A percentile compares a stretch with the other conserved stretches of the same genome.
Evolutionary conservation across 1,140 invertebrate species (phyloP).

Genomic region (Sitobion miscanthi): DNA sequence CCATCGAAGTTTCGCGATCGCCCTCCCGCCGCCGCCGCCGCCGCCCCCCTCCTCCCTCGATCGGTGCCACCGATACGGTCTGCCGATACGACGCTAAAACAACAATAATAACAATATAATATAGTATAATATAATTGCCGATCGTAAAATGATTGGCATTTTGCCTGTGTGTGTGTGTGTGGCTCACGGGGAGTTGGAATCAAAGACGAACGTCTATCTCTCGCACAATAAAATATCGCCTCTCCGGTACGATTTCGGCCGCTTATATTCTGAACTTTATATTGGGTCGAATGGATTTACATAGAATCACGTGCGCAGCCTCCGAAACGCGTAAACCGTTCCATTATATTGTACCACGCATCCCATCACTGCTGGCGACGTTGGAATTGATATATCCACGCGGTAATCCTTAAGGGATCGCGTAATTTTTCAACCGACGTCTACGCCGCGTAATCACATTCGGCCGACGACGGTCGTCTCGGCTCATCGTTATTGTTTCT

Average conservation of each 20-base stretch:
- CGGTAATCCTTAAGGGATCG: slow-evolving; percentile 5
- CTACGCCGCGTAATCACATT: neutral
- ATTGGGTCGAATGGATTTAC: neutral
- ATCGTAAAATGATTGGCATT: no score
- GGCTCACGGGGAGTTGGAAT: no score
- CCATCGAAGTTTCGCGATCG: neutral
- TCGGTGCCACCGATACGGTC: no score
- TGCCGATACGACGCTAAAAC: no score
- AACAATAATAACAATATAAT: no score
- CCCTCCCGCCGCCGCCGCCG: no score
- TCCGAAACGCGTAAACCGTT: neutral
- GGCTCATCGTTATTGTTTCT: neutral
- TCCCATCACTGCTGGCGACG: neutral
- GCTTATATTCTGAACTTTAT: neutral
- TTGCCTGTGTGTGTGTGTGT: no score
- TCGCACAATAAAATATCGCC: neutral
- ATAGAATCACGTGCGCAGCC: neutral
- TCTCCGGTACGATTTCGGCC: neutral
- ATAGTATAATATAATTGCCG: no score
- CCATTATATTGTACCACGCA: neutral
- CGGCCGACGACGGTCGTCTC: neutral
- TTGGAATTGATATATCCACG: neutral
- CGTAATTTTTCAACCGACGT: slow-evolving; percentile 36
- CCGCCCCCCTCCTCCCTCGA: no score
- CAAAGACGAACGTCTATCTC: no score